Percentiles rank a stretch among this genome's conserved stretches.
phyloP scores from a whole-genome alignment of 2,113 vertebrate genomes.

The Barnardius zonarius region DNA sequence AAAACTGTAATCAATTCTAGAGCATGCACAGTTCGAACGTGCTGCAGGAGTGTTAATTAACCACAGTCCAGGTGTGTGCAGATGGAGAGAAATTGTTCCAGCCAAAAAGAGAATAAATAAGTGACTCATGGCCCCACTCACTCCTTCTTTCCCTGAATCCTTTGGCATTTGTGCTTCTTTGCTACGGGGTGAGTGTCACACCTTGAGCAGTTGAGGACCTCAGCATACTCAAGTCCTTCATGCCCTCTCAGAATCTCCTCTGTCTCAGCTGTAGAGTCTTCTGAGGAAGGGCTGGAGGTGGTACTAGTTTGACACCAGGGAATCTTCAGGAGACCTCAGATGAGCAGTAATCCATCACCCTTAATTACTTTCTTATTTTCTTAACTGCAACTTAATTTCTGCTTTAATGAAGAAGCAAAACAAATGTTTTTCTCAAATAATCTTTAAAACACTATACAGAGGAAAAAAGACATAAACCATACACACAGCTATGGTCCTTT shows the following conservation, averaged over 20 bases:
- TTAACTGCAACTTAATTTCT: neutral
- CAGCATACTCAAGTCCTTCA: fast-evolving
- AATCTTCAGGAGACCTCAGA: neutral
- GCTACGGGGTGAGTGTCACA: neutral
- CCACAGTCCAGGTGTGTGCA: neutral
- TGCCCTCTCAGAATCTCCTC: neutral
- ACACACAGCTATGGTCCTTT: neutral
- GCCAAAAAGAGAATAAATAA: neutral
- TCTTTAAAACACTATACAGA: neutral
- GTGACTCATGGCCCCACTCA: neutral
- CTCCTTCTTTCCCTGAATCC: neutral
- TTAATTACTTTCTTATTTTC: neutral
- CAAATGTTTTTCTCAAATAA: fast-evolving
- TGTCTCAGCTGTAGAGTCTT: neutral
- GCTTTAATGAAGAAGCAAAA: neutral
- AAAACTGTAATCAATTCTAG: neutral
- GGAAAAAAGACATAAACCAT: neutral
- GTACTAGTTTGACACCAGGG: neutral
- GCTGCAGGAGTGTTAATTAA: neutral
- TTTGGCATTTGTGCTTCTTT: neutral
- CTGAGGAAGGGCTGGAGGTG: neutral
- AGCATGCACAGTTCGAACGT: neutral
- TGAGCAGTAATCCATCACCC: neutral
- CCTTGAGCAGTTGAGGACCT: neutral
- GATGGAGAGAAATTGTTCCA: neutral